A percentile compares a stretch with the other conserved stretches of the same genome.
These are phyloP conservation scores for Encarsia formosa DNA, from an alignment of 2,888 invertebrate species.

Conservation along the genomic window DNA sequence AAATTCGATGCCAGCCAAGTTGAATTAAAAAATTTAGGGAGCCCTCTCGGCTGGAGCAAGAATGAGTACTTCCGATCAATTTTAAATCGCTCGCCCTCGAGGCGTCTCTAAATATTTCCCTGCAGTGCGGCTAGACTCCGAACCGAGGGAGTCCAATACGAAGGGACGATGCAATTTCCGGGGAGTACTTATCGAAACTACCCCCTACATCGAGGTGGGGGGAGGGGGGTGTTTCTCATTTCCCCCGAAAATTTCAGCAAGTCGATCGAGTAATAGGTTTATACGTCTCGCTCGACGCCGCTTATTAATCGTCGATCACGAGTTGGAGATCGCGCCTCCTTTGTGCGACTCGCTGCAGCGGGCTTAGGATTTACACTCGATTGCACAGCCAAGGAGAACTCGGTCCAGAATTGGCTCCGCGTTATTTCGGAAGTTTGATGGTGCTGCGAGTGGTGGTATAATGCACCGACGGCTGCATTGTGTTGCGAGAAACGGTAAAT, in stretches of 20 bases:
- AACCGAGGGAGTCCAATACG: constrained; percentile 14
- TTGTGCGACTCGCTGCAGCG: too few species aligned
- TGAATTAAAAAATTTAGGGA: too few species aligned
- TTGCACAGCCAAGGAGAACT: too few species aligned
- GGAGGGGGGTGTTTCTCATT: constrained; percentile 19
- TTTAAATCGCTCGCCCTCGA: constrained; percentile 7
- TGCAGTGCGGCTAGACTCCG: background rate
- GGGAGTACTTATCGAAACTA: constrained; percentile 15
- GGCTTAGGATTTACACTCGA: too few species aligned
- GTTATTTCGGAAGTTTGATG: too few species aligned
- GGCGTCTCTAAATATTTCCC: constrained; percentile 11
- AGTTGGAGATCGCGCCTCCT: too few species aligned
- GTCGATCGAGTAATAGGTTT: constrained; percentile 15
- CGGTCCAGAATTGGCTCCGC: too few species aligned
- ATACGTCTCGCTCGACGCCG: constrained; percentile 10
- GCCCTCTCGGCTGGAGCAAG: background rate
- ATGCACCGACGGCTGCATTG: too few species aligned
- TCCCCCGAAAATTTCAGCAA: constrained; percentile 16
- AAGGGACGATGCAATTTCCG: constrained; percentile 20
- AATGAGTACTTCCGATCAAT: constrained; percentile 10
- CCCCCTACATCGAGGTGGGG: too few species aligned
- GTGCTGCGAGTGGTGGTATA: too few species aligned
- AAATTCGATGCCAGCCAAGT: background rate
- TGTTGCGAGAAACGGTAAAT: too few species aligned
- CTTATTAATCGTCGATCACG: constrained; percentile 15